phyloP scores from a whole-genome alignment of 2,113 vertebrate genomes.

The Ramphastos sulfuratus region DNA sequence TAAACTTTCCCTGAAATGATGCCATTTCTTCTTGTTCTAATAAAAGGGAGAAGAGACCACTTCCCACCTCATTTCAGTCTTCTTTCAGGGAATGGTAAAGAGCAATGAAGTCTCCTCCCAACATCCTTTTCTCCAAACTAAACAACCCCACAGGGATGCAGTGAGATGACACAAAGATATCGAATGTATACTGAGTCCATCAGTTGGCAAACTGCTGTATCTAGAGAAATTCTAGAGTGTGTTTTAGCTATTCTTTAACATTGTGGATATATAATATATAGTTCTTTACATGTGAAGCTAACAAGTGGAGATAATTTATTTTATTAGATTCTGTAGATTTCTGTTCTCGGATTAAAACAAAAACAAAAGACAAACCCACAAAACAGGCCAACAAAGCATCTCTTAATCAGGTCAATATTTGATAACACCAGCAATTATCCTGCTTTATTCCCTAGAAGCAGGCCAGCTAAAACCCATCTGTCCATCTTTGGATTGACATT shows the following conservation, averaged over 20 bases:
- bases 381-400: background rate
- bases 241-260: background rate
- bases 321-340: background rate
- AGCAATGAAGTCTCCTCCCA: no score
- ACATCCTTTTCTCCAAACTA: no score
- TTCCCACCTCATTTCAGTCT: no score
- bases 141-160: background rate
- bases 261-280: background rate
- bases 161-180: background rate
- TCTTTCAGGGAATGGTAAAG: no score
- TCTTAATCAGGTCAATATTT: conserved; percentile 51
- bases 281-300: background rate
- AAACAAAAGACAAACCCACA: background rate
- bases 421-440: conserved; percentile 41
- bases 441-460: conserved; percentile 39
- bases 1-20: no score
- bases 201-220: background rate
- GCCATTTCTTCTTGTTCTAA: no score
- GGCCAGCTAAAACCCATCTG: conserved; percentile 56
- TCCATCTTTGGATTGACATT: conserved; percentile 23
- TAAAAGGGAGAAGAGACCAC: no score
- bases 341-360: background rate
- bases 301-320: background rate
- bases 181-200: background rate
- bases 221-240: background rate